phyloP scores from a whole-genome alignment of 2,797 vertebrate genomes.

The Cheirogaleus major region DNA sequence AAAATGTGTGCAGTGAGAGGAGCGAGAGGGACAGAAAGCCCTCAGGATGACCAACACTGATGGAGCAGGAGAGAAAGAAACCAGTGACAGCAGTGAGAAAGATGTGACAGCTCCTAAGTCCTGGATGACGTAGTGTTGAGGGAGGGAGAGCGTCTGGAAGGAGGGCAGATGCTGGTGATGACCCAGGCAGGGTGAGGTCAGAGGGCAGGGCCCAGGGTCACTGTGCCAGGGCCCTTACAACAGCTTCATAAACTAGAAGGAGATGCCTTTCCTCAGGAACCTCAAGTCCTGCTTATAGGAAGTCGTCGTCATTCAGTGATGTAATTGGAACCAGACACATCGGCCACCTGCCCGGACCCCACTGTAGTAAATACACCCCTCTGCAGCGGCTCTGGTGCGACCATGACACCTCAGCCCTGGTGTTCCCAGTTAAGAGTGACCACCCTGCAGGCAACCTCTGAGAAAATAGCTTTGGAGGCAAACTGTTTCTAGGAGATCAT shows the following conservation, averaged over 20 bases:
- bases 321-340: not conserved
- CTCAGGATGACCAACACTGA: not conserved
- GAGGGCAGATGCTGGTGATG: not conserved
- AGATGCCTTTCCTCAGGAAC: not conserved
- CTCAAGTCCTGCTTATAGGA: not conserved
- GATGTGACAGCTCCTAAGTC: no score
- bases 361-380: fast-evolving
- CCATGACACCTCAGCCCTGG: fast-evolving
- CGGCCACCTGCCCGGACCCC: not conserved
- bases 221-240: fast-evolving
- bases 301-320: not conserved
- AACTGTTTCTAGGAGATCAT: fast-evolving
- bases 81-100: no score
- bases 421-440: fast-evolving
- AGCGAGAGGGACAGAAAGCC: not conserved
- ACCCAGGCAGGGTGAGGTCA: no score
- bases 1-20: not conserved
- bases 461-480: not conserved
- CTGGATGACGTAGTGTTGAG: not conserved
- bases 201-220: not conserved
- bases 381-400: fast-evolving
- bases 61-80: not conserved
- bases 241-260: not conserved
- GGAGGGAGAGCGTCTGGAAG: not conserved
- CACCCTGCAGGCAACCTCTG: not conserved